A percentile compares a stretch with the other conserved stretches of the same genome.
phyloP scores from a whole-genome alignment of 2,113 vertebrate species.

The Echinops telfairi region DNA sequence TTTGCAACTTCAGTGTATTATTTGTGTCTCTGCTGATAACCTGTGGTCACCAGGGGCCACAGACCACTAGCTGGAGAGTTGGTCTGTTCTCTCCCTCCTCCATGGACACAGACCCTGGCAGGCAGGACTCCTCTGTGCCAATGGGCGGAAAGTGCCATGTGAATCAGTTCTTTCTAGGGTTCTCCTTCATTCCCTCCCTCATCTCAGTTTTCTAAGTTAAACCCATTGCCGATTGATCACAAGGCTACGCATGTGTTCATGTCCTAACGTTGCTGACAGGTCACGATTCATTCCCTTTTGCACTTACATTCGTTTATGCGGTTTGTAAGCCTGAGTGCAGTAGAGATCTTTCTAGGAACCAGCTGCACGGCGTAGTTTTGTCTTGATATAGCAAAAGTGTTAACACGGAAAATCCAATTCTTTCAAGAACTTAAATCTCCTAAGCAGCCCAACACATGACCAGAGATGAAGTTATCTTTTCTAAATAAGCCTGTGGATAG shows the following conservation, averaged over 20 bases:
- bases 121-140: not conserved
- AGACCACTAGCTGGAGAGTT: not conserved
- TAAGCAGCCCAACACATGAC: too few species aligned
- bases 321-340: too few species aligned
- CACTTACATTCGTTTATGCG: too few species aligned
- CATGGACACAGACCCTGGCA: not conserved
- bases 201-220: not conserved
- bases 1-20: not conserved
- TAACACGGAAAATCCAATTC: not conserved
- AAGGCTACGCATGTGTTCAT: too few species aligned
- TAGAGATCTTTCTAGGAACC: too few species aligned
- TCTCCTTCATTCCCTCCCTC: not conserved
- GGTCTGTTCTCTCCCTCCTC: not conserved
- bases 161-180: not conserved
- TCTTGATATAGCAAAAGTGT: too few species aligned
- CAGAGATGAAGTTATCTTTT: not conserved
- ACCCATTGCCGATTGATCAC: too few species aligned
- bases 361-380: too few species aligned
- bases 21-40: not conserved
- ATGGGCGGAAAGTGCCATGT: not conserved
- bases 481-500: not conserved
- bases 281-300: too few species aligned
- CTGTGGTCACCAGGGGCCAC: not conserved
- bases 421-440: conserved; percentile 3
- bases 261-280: too few species aligned